phyloP scores from a whole-genome alignment of 2,888 invertebrate genomes.

The Callosobruchus maculatus region DNA sequence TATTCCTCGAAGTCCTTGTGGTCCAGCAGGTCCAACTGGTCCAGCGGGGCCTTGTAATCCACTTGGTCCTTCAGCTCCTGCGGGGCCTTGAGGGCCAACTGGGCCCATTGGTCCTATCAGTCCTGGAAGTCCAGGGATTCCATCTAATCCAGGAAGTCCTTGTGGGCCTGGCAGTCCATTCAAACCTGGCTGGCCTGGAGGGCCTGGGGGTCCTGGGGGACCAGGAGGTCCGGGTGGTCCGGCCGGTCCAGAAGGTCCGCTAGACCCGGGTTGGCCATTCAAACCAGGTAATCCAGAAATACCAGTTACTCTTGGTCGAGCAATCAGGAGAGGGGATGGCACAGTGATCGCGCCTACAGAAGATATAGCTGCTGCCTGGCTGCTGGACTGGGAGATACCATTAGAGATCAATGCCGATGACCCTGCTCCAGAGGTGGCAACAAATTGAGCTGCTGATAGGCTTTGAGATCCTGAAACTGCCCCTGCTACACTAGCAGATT shows the following conservation, averaged over 20 bases:
- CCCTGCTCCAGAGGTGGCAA: background rate
- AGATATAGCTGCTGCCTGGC: too few species aligned
- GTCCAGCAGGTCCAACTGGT: background rate
- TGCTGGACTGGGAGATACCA: too few species aligned
- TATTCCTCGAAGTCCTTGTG: background rate
- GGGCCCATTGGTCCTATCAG: background rate
- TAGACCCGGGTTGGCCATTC: background rate
- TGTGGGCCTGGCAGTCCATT: background rate
- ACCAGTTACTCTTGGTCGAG: background rate
- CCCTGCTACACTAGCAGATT: background rate
- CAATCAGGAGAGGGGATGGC: too few species aligned
- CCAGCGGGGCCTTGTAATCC: background rate
- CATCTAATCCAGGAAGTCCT: background rate
- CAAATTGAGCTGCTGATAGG: background rate
- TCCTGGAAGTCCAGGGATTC: background rate
- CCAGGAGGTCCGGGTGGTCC: background rate
- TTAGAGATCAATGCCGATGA: background rate
- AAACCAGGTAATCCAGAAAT: background rate
- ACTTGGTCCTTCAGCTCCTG: background rate
- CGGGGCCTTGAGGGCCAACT: background rate
- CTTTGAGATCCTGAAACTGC: background rate
- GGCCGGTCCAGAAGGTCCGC: background rate
- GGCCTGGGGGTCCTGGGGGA: background rate
- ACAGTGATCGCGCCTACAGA: too few species aligned
- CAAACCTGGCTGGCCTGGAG: background rate